Percentiles rank a stretch among this genome's conserved stretches.
Evolutionary conservation across 2,113 vertebrate genomes (phyloP).

Genomic region (Pterocles burchelli): DNA sequence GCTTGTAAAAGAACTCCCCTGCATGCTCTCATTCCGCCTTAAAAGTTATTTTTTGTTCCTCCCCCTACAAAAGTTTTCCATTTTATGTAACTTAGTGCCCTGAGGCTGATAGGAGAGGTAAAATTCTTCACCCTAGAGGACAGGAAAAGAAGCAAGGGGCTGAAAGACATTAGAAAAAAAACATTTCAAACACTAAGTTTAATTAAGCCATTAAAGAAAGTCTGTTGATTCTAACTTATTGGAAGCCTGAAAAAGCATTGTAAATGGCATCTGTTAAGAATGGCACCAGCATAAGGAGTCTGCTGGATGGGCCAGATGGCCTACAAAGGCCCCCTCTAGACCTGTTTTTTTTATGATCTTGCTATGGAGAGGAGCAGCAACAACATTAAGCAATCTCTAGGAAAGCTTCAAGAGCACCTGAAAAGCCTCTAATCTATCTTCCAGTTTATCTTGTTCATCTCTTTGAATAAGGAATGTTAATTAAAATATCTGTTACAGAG

Average conservation of each 20-base stretch:
- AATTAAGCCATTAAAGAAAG: neutral
- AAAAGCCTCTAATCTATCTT: neutral
- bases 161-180: neutral
- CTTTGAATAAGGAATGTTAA: neutral
- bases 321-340: neutral
- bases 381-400: neutral
- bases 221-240: neutral
- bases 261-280: neutral
- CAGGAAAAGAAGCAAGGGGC: neutral
- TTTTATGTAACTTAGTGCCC: neutral
- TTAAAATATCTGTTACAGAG: neutral
- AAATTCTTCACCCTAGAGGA: neutral
- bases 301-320: neutral
- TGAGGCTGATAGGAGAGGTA: neutral
- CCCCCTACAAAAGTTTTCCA: neutral
- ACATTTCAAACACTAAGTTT: neutral
- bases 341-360: neutral
- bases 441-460: conserved; percentile 16
- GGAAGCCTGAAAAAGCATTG: neutral
- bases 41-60: neutral
- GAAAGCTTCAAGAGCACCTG: neutral
- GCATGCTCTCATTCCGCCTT: neutral
- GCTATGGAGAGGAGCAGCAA: neutral
- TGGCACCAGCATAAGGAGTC: neutral
- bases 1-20: neutral